phyloP scores from a whole-genome alignment of 1,140 invertebrate genomes.

The Ceratosolen solmsi region DNA sequence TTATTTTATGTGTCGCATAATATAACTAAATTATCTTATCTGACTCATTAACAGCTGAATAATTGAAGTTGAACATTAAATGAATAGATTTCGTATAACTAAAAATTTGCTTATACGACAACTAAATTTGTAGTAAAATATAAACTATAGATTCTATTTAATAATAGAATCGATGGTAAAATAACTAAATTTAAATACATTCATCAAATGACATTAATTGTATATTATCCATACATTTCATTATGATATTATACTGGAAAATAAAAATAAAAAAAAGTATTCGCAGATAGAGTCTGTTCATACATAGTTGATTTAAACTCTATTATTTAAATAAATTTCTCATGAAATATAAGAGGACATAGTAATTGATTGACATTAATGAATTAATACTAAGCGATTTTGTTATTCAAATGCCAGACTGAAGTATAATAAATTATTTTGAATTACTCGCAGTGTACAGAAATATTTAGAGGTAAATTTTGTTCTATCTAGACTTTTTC shows the following conservation, averaged over 20 bases:
- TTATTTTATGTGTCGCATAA: not conserved
- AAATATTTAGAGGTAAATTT: not conserved
- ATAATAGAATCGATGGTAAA: no score
- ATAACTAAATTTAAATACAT: no score
- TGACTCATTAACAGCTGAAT: not conserved
- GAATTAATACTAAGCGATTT: not conserved
- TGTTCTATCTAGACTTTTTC: not conserved
- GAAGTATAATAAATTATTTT: not conserved
- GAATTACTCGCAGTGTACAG: not conserved
- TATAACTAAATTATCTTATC: not conserved
- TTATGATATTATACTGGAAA: not conserved
- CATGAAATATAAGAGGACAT: not conserved
- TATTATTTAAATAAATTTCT: conserved; percentile 3
- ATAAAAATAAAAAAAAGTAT: not conserved
- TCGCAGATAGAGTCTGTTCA: not conserved
- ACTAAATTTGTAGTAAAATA: no score
- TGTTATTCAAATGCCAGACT: not conserved
- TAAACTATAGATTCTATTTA: no score
- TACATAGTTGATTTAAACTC: not conserved
- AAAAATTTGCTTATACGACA: no score
- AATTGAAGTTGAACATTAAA: no score
- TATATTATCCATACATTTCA: not conserved
- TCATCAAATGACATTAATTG: no score
- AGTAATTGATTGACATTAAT: not conserved
- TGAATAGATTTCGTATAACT: no score